Evolutionary conservation across 2,888 invertebrate species (phyloP).

Genomic region (Allolobophora icterica): DNA sequence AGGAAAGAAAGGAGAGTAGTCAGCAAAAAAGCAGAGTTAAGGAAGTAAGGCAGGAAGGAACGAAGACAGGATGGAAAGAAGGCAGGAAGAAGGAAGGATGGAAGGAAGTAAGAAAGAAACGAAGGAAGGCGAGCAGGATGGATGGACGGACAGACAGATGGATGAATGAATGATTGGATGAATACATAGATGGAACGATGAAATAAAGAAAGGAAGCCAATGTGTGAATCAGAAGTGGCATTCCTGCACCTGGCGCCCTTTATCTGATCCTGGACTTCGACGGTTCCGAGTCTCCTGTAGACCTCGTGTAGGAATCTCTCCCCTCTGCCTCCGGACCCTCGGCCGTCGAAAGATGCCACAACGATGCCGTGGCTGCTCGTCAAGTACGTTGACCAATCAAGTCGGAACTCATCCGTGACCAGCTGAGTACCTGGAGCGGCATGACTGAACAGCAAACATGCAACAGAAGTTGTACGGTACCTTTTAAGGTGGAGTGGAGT

Average conservation of each 20-base stretch:
- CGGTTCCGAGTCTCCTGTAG: constrained; percentile 84
- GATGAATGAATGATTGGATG: not conserved
- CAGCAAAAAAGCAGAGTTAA: no score
- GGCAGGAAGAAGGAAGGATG: not conserved
- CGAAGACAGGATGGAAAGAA: not conserved
- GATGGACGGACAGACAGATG: not conserved
- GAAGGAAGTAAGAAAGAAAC: not conserved
- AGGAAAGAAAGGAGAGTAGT: no score
- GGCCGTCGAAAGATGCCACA: constrained; percentile 88
- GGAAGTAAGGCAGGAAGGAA: not conserved
- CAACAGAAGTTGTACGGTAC: not conserved
- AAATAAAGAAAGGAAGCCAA: no score
- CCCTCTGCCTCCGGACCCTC: constrained; percentile 87
- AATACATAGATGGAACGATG: not conserved
- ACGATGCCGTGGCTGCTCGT: constrained; percentile 85
- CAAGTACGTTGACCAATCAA: constrained; percentile 88
- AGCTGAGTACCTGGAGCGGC: constrained; percentile 91
- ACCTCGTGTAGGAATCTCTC: constrained; percentile 82
- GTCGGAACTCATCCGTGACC: constrained; percentile 85
- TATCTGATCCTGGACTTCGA: constrained; percentile 91
- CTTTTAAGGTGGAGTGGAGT: no score
- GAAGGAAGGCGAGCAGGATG: not conserved
- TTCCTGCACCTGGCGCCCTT: constrained; percentile 72
- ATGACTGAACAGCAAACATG: constrained; percentile 71
- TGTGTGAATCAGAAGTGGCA: not conserved